phyloP scores from a whole-genome alignment of 2,888 invertebrate species.

The Operophtera brumata region DNA sequence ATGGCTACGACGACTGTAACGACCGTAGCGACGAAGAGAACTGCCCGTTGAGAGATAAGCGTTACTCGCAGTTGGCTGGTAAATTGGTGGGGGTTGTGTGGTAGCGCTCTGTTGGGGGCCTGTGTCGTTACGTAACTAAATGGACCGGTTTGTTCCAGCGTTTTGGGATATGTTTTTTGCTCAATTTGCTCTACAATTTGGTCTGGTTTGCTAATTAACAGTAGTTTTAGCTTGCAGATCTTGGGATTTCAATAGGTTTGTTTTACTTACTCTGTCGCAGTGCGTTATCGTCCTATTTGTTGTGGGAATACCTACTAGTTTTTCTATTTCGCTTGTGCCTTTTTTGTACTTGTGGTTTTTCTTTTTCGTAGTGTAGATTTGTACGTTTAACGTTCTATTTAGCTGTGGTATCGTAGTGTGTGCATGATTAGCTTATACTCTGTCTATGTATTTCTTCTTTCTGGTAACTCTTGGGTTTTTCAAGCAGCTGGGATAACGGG shows the following conservation, averaged over 20 bases:
- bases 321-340: constrained; percentile 9
- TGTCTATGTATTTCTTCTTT: constrained; percentile 7
- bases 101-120: constrained; percentile 57
- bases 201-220: not conserved
- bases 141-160: constrained; percentile 23
- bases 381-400: constrained; percentile 3
- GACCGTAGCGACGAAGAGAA: constrained; percentile 83
- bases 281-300: constrained; percentile 13
- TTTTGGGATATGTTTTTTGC: constrained; percentile 18
- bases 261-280: constrained; percentile 2
- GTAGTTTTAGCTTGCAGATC: constrained; percentile 22
- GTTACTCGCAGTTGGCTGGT: constrained; percentile 40
- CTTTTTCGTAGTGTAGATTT: constrained; percentile 11
- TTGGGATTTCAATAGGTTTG: not conserved
- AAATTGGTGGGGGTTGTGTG: constrained; percentile 48
- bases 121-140: constrained; percentile 25
- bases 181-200: not conserved
- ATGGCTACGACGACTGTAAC: constrained; percentile 81
- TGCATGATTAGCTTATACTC: constrained; percentile 23
- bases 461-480: constrained; percentile 6
- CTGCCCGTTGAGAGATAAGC: constrained; percentile 76
- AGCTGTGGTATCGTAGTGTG: constrained; percentile 11
- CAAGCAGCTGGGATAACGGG: not conserved
- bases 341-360: constrained; percentile 5
- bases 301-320: constrained; percentile 12